Evolutionary conservation across 1,140 invertebrate genomes (phyloP).

Genomic region (Aphelenchoides besseyi): DNA sequence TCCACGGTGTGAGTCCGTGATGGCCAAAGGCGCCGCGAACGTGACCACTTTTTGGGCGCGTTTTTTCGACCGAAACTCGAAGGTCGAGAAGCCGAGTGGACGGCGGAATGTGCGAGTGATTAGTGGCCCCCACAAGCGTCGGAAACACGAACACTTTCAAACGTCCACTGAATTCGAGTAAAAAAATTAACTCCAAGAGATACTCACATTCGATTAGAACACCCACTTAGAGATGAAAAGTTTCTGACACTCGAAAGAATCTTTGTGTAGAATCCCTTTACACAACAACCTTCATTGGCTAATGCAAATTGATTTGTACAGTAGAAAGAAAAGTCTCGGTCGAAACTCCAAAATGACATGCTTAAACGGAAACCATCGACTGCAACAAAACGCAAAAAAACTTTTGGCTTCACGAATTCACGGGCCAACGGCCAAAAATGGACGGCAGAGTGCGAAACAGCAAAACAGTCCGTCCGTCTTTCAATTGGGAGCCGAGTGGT

Average conservation of each 20-base stretch:
- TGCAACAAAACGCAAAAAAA: conserved; percentile 4
- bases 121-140: no score
- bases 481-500: not conserved
- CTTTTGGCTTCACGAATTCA: conserved; percentile 2
- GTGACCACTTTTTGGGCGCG: not conserved
- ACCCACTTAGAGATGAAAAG: no score
- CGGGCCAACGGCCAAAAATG: not conserved
- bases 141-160: no score
- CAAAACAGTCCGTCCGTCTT: not conserved
- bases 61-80: not conserved
- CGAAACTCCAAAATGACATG: not conserved
- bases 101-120: no score
- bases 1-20: no score
- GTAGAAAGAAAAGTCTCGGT: not conserved
- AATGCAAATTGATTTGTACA: no score
- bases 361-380: not conserved
- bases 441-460: not conserved
- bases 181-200: no score
- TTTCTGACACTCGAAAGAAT: no score
- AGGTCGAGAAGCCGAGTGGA: not conserved
- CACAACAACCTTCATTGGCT: no score
- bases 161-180: no score
- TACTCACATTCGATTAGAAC: no score
- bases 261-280: no score
- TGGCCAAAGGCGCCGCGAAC: not conserved